These are phyloP conservation scores for Paracentrotus lividus DNA, from an alignment of 53 echinoderm and acorn worm species.

Conservation along the genomic window DNA sequence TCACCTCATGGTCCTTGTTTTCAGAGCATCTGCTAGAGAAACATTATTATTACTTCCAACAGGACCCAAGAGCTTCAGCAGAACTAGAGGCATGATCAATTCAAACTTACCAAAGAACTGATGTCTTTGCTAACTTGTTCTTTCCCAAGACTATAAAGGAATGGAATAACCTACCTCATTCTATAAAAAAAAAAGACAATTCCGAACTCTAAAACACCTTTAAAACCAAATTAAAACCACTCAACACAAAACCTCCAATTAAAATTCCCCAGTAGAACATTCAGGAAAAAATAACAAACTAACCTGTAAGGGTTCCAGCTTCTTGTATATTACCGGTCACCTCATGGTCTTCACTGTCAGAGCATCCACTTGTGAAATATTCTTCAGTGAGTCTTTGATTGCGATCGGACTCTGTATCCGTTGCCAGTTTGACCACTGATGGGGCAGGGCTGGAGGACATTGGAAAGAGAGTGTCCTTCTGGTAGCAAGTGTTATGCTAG, in stretches of 20 bases:
- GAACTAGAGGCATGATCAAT: too few species aligned
- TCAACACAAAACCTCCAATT: too few species aligned
- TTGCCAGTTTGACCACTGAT: conserved; percentile 69
- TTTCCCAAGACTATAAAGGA: too few species aligned
- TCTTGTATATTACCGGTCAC: conserved; percentile 55
- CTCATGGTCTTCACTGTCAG: conserved; percentile 58
- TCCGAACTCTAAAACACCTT: too few species aligned
- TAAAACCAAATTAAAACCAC: too few species aligned
- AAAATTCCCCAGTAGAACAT: too few species aligned
- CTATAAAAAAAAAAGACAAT: too few species aligned
- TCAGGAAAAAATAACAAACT: neutral
- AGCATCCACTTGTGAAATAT: conserved; percentile 14
- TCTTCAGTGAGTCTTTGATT: conserved; percentile 51
- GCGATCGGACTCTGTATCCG: conserved; percentile 53
- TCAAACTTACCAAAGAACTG: too few species aligned
- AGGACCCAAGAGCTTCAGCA: too few species aligned
- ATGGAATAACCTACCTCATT: too few species aligned
- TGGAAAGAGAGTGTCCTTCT: neutral
- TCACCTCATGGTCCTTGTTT: conserved; percentile 61
- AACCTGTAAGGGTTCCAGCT: conserved; percentile 67
- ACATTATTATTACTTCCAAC: too few species aligned
- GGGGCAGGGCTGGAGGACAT: neutral
- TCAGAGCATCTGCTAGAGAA: conserved; percentile 37
- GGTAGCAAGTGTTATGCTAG: conserved; percentile 4
- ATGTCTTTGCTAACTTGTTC: too few species aligned